Base-by-base conservation (phyloP, 2,888 invertebrate species). In the Blera fallax region DNA sequence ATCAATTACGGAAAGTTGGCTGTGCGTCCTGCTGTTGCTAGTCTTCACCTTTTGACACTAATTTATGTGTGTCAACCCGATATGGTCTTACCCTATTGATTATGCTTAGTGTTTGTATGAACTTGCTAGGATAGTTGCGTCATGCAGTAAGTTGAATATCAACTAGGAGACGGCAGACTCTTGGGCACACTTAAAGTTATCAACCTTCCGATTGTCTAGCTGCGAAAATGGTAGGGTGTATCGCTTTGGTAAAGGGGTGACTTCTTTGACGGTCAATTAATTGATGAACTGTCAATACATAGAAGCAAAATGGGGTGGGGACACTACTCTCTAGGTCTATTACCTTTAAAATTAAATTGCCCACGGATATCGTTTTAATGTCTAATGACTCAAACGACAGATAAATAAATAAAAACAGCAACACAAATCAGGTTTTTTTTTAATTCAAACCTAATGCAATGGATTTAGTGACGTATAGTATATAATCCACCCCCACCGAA, bases 1-100 rank as follows among this genome's bases (percentile, higher is more conserved):
- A 73, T 73, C 73, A 73, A 73, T 73, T 64, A 73, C 14, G 52
- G 14, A 21, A 54, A 73, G 73, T 60, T 60, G 50, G 11, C 27
- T 58, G 60, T 50, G 16, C 37, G 48, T 60, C 58, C 72, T 48
- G 60, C 62, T 24, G 40, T 18, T 18, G 48, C 24, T 16, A 52
- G 16, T 62, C 73, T 64, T 64, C 62, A 73, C 73, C 73, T 73
- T 62, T 64, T 62, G 73, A 73, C 73, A 73, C 73, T 73, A 73
- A 73, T 73, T 73, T 73, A 73, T 73, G 73, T 73, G 73, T 73
- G 62, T 52, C 73, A 73, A 52, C 62, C 14, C 62, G 73, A 73
- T 64, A 64, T 40, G 52, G 43, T 62, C 43, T 29, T 24, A 11
- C 73, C 52, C 34, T 54, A 73, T 73, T 73, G 62, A 73, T 73